Base-by-base conservation (phyloP, 2,797 vertebrate genomes). In the Luscinia luscinia region DNA sequence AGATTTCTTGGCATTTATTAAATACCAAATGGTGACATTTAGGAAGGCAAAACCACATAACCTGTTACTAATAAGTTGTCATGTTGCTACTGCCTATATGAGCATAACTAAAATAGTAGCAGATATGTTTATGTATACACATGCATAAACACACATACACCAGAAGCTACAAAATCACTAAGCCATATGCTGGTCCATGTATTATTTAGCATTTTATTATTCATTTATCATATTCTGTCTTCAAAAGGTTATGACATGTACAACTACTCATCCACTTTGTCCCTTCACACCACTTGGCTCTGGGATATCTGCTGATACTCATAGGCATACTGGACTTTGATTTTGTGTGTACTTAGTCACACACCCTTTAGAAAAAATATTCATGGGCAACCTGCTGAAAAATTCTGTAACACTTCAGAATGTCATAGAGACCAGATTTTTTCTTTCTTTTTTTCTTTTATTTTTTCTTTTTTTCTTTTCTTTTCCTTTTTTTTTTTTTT, bases 11-110 rank as follows among this genome's bases (percentile, higher is more conserved):
- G 76, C 59, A 83, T 94, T 94, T 86, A 88, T 90, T 75, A 95
- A 96, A 93, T 92, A 90, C 41, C 89, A 90, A 78, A 77, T 77
- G 0, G 7, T 94, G 86, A 92, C 54, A 93, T 95, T 96, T 93
- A 79, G 48, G 62, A 85, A 89, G 63, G 63, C 40, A 87, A 93
- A 94, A 76, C 0, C 73, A 89, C 67, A 92, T 94, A 92, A 96
- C 55, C 66, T 4, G 9, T 26, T 79, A 32, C 66, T 93, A 93
- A 74, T 58, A 93, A 82, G 32, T 17, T 93, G 49, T 89, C 54
- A 81, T 86, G 79, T 69, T 89, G 48, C 19, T 81, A 15, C 63
- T 88, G 87, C 36, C 38, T 70, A 17, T 79, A 59, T 72, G 2
- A 79, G 12, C 12, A 63, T 68, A 82, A 40, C 36, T 85, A 62